phyloP scores from a whole-genome alignment of 2,888 invertebrate species.

The Sarcophaga caerulescens region DNA sequence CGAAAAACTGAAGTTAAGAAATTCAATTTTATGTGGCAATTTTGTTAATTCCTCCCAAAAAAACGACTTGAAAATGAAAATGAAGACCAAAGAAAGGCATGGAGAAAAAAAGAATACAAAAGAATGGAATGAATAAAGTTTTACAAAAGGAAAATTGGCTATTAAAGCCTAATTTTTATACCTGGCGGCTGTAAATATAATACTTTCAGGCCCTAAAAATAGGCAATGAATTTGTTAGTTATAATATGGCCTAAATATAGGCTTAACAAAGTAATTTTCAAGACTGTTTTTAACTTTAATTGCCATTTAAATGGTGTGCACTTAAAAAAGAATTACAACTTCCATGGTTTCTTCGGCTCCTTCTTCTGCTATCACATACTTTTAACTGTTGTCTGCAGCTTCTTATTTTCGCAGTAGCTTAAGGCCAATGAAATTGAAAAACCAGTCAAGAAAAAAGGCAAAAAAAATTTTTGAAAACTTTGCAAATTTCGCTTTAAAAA shows the following conservation, averaged over 20 bases:
- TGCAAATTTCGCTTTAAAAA: constrained; percentile 4
- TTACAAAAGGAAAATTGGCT: constrained; percentile 55
- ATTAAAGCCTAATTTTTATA: constrained; percentile 63
- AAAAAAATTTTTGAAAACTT: constrained; percentile 1
- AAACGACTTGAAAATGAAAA: neutral
- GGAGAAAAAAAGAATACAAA: neutral
- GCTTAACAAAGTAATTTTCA: constrained; percentile 43
- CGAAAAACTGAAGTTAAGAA: constrained; percentile 20
- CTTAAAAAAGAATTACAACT: constrained; percentile 64
- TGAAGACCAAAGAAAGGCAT: neutral
- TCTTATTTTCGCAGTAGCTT: neutral
- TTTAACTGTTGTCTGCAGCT: neutral
- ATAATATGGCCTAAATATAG: constrained; percentile 48
- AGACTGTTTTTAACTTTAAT: constrained; percentile 56
- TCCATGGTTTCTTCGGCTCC: neutral
- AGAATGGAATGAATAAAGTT: constrained; percentile 26
- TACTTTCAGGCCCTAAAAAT: constrained; percentile 28
- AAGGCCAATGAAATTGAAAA: constrained; percentile 58
- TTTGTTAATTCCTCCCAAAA: constrained; percentile 7
- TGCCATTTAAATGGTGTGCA: constrained; percentile 64
- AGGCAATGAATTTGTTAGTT: constrained; percentile 59
- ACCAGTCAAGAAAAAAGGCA: constrained; percentile 6
- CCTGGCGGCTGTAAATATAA: constrained; percentile 52
- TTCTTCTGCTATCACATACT: no score
- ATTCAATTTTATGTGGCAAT: constrained; percentile 44